A percentile compares a stretch with the other conserved stretches of the same genome.
These are phyloP conservation scores for Prolemur simus DNA, from an alignment of 2,113 vertebrate genomes.

Conservation along the genomic window DNA sequence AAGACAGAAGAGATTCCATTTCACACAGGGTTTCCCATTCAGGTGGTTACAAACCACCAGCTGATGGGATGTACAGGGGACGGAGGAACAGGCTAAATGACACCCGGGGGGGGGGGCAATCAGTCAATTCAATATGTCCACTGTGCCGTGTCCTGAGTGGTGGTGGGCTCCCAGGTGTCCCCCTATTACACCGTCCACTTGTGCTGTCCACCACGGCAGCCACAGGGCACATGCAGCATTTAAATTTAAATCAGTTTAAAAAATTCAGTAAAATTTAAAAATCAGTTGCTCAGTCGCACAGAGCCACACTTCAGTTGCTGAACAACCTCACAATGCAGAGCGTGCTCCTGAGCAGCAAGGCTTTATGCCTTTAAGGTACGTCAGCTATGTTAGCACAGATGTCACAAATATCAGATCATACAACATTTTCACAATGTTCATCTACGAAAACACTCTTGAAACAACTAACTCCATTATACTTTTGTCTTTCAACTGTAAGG, in stretches of 20 bases:
- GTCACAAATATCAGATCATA: background rate
- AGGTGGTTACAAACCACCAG: background rate
- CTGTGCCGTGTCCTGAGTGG: rapidly evolving
- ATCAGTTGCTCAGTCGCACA: background rate
- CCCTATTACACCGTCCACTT: background rate
- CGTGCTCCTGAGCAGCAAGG: no score
- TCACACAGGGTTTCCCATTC: no score
- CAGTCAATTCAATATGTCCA: rapidly evolving
- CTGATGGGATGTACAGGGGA: background rate
- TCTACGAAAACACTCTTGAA: background rate
- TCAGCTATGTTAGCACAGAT: background rate
- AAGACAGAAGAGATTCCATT: background rate
- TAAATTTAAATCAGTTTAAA: background rate
- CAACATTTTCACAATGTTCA: background rate
- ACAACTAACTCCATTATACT: background rate
- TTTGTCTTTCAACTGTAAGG: background rate
- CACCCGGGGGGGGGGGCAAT: background rate
- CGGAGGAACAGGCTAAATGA: no score
- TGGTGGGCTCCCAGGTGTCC: background rate
- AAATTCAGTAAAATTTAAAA: background rate
- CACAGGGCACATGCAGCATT: background rate
- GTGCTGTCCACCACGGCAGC: background rate
- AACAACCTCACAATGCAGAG: background rate
- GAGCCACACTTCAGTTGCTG: background rate
- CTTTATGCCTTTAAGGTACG: rapidly evolving